phyloP scores from a whole-genome alignment of 2,888 invertebrate genomes.

The Eutolmus rufibarbis region DNA sequence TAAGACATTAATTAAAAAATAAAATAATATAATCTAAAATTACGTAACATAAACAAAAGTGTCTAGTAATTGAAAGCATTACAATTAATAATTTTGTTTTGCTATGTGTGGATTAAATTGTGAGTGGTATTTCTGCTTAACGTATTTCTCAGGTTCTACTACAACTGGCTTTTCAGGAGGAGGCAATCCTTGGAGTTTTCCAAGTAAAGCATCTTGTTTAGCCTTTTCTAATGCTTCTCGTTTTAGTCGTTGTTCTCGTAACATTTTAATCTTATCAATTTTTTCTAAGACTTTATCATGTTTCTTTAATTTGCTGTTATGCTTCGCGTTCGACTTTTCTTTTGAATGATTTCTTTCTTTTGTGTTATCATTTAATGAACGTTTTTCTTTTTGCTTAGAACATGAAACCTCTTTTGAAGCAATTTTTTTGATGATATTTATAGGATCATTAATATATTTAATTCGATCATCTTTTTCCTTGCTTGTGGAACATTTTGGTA shows the following conservation, averaged over 20 bases:
- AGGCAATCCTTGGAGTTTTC: constrained; percentile 50
- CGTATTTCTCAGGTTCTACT: constrained; percentile 53
- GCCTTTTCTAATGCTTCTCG: constrained; percentile 82
- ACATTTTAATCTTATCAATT: constrained; percentile 28
- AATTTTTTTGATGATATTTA: constrained; percentile 70
- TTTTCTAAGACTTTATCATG: constrained; percentile 51
- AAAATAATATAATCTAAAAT: not conserved
- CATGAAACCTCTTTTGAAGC: not conserved
- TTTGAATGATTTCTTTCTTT: not conserved
- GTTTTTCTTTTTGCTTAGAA: constrained; percentile 42
- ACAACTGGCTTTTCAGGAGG: constrained; percentile 51
- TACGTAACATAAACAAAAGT: not conserved
- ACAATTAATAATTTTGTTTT: constrained; percentile 70
- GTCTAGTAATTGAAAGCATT: not conserved
- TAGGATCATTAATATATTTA: constrained; percentile 76
- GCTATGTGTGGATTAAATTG: constrained; percentile 95
- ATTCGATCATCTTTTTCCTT: constrained; percentile 71
- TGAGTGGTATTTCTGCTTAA: constrained; percentile 88
- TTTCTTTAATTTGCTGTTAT: not conserved
- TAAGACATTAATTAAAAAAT: not conserved
- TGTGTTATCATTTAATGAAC: constrained; percentile 22
- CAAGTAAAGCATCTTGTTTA: constrained; percentile 66
- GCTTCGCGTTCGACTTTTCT: not conserved
- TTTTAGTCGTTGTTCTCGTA: constrained; percentile 54
- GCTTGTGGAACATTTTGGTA: constrained; percentile 40